Evolutionary conservation across 2,888 invertebrate genomes (phyloP).

Genomic region (Brenthis daphne): DNA sequence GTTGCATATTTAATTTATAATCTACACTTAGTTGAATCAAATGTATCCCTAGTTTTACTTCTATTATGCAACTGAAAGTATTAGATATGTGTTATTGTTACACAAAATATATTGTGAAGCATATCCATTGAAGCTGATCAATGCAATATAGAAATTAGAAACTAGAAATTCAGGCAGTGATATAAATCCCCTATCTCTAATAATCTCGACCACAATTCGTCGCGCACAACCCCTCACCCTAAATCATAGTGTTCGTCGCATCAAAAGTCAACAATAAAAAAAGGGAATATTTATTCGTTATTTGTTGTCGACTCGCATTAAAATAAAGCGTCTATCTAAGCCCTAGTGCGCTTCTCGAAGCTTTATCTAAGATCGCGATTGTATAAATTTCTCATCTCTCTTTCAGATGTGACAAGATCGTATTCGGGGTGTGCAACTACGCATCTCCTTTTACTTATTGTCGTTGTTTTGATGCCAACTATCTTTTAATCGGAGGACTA

Average conservation of each 20-base stretch:
- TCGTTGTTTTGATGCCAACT: slow-evolving; percentile 24
- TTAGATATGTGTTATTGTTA: background rate
- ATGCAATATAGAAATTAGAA: slow-evolving; percentile 66
- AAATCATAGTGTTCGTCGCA: slow-evolving; percentile 74
- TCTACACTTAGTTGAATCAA: slow-evolving; percentile 34
- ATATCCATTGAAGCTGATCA: slow-evolving; percentile 37
- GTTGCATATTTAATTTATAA: slow-evolving; percentile 40
- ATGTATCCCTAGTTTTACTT: slow-evolving; percentile 25
- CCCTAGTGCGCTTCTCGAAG: slow-evolving; percentile 70
- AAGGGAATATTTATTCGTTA: slow-evolving; percentile 78
- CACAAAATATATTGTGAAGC: slow-evolving; percentile 15
- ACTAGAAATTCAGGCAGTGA: slow-evolving; percentile 64
- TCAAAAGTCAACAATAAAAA: slow-evolving; percentile 75
- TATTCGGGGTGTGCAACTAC: slow-evolving; percentile 53
- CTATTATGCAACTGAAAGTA: slow-evolving; percentile 7
- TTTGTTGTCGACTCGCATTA: slow-evolving; percentile 81
- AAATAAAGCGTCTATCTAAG: slow-evolving; percentile 78
- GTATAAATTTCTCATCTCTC: slow-evolving; percentile 77
- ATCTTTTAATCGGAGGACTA: background rate
- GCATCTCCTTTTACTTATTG: slow-evolving; percentile 68
- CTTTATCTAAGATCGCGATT: slow-evolving; percentile 78
- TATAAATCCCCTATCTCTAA: slow-evolving; percentile 69
- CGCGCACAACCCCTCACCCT: slow-evolving; percentile 70
- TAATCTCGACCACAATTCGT: slow-evolving; percentile 76
- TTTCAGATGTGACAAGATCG: slow-evolving; percentile 31